Conservation (phyloP, 2,888 invertebrate species). For the Lasius fuliginosus region DNA sequence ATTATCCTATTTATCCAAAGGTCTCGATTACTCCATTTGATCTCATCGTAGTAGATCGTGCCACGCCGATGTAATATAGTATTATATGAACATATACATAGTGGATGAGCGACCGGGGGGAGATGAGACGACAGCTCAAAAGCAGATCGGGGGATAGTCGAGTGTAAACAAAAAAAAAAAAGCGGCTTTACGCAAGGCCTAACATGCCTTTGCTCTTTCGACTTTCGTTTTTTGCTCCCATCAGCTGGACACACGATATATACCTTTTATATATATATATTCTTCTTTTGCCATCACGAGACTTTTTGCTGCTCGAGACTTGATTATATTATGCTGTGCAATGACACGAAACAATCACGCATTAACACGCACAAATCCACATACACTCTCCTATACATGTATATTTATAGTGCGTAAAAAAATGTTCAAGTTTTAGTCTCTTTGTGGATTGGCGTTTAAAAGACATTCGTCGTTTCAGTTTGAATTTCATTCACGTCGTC, state of each 20-base stretch:
- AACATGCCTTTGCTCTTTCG: constrained; percentile 59
- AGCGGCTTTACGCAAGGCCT: constrained; percentile 54
- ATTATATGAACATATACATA: not conserved
- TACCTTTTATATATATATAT: constrained; percentile 49
- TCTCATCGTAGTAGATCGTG: constrained; percentile 17
- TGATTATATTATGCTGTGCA: constrained; percentile 54
- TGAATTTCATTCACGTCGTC: not conserved
- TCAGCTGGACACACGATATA: constrained; percentile 57
- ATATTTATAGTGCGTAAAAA: constrained; percentile 25
- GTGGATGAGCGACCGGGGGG: constrained; percentile 64
- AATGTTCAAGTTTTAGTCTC: not conserved
- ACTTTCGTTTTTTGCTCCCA: constrained; percentile 65
- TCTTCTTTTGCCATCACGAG: constrained; percentile 58
- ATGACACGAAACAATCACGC: constrained; percentile 43
- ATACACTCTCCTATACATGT: not conserved
- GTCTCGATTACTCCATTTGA: constrained; percentile 13
- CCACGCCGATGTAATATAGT: constrained; percentile 42
- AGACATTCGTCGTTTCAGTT: not conserved
- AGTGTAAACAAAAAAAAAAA: constrained; percentile 40
- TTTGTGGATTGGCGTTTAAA: not conserved
- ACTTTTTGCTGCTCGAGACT: constrained; percentile 64
- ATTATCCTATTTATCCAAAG: not conserved
- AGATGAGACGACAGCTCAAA: constrained; percentile 66
- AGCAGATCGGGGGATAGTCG: constrained; percentile 43
- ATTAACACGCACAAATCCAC: constrained; percentile 33